Evolutionary conservation across 2,888 invertebrate species (phyloP).

Genomic region (Flexamia atlantica): DNA sequence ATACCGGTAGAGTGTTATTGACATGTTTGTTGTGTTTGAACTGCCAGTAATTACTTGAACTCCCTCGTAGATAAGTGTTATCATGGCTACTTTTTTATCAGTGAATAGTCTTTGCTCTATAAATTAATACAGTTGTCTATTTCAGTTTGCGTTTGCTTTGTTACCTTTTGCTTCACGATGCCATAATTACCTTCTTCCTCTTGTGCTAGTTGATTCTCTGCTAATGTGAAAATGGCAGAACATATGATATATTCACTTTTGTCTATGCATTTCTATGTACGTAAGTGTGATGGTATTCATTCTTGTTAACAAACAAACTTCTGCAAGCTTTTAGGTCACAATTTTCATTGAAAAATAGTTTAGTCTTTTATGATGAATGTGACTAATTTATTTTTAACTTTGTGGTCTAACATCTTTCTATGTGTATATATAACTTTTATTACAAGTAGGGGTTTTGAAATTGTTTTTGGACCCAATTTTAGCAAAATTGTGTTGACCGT

Average conservation of each 20-base stretch:
- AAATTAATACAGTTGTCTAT: conserved; percentile 44
- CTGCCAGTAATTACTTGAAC: conserved; percentile 43
- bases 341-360: too few species aligned
- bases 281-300: conserved; percentile 22
- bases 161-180: conserved; percentile 26
- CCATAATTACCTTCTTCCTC: conserved; percentile 35
- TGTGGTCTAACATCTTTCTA: too few species aligned
- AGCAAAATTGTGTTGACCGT: too few species aligned
- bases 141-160: conserved; percentile 43
- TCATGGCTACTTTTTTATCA: conserved; percentile 37
- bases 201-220: not conserved
- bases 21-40: conserved; percentile 42
- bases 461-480: too few species aligned
- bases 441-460: too few species aligned
- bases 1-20: conserved; percentile 27
- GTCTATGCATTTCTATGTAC: conserved; percentile 14
- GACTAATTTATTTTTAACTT: too few species aligned
- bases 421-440: too few species aligned
- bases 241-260: not conserved
- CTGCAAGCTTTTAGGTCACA: not conserved
- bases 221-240: conserved; percentile 22
- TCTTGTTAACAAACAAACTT: not conserved
- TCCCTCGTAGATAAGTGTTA: conserved; percentile 41
- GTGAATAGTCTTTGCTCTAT: conserved; percentile 44
- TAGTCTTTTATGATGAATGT: too few species aligned